Evolutionary conservation across 1,140 invertebrate genomes (phyloP), one percentile per base, ranked within the genome.

Genomic region (Neodiprion lecontei): DNA sequence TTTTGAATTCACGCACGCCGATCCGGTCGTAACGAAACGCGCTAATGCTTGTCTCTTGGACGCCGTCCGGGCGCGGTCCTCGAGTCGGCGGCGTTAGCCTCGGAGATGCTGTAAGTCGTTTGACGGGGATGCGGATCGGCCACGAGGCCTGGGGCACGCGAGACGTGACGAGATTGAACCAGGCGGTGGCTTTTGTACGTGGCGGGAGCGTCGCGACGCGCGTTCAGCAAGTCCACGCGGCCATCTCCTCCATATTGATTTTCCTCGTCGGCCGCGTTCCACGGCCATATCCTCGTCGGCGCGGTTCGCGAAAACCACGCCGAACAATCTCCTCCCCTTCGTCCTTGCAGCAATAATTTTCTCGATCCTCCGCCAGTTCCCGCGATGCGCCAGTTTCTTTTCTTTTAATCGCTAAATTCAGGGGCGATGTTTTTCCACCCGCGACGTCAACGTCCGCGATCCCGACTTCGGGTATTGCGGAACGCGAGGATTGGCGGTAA

Each of bases 211-310:
- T 40, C 28, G 28, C 53, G 53, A 12, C 53, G 53, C 53, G 53
- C 53, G 53, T 17, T 12, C 28, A 40, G 28, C 11, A 3, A 12
- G 7, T 61, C 53, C 53, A 61, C 53, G 53, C 53, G 53, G 53
- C 53, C 53, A 61, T 61, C 53, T 61, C 53, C 53, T 61, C 53
- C 53, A 61, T 61, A 61, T 61, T 61, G 53, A 61, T 61, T 61
- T 61, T 61, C 53, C 53, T 12, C 53, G 53, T 61, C 11, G 53
- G 11, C 4, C 53, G 53, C 53, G 53, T 61, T 61, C 53, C 53
- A 14, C 28, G 28, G 28, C 53, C 53, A 61, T 21, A 21, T 61
- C n/a, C 53, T 61, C 11, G 53, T 7, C 11, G 28, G n/a, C 53
- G 53, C 53, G 53, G 53, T 61, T 61, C 53, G n/a, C 9, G 11